These are phyloP conservation scores for Lobophora halterata DNA, from an alignment of 2,888 invertebrate species.

Conservation along the genomic window DNA sequence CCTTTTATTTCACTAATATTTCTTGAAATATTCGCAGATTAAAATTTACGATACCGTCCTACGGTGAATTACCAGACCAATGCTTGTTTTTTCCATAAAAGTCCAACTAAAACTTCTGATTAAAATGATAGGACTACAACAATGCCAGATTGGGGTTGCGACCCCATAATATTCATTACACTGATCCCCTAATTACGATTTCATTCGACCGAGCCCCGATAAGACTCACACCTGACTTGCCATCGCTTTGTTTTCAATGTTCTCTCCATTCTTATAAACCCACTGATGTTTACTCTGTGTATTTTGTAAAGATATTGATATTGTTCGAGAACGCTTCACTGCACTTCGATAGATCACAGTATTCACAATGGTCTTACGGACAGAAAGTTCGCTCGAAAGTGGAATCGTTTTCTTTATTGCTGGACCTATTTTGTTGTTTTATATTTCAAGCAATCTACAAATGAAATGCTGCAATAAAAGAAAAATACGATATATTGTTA, in stretches of 20 bases:
- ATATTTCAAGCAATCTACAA: not conserved
- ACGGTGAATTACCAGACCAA: no score
- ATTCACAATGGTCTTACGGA: constrained; percentile 50
- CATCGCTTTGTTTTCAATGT: constrained; percentile 59
- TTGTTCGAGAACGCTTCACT: constrained; percentile 52
- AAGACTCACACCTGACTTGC: constrained; percentile 70
- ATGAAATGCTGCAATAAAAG: no score
- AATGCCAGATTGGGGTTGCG: constrained; percentile 58
- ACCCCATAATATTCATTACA: constrained; percentile 74
- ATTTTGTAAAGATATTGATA: constrained; percentile 60
- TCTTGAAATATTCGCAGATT: no score
- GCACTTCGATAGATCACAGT: constrained; percentile 58
- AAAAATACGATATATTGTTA: no score
- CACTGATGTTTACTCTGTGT: constrained; percentile 31
- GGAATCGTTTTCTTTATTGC: constrained; percentile 40
- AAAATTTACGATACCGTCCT: no score
- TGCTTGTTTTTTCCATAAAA: constrained; percentile 12
- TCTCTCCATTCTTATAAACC: constrained; percentile 34
- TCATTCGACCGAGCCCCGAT: constrained; percentile 50
- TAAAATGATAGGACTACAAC: constrained; percentile 63
- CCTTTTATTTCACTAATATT: no score
- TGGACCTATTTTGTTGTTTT: constrained; percentile 18
- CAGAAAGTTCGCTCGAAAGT: constrained; percentile 34
- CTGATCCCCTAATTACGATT: constrained; percentile 69
- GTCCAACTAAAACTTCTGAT: constrained; percentile 32